Evolutionary conservation across 2,113 vertebrate species (phyloP), one percentile per base, ranked within the genome.

Genomic region (Dolichotis patagonum): DNA sequence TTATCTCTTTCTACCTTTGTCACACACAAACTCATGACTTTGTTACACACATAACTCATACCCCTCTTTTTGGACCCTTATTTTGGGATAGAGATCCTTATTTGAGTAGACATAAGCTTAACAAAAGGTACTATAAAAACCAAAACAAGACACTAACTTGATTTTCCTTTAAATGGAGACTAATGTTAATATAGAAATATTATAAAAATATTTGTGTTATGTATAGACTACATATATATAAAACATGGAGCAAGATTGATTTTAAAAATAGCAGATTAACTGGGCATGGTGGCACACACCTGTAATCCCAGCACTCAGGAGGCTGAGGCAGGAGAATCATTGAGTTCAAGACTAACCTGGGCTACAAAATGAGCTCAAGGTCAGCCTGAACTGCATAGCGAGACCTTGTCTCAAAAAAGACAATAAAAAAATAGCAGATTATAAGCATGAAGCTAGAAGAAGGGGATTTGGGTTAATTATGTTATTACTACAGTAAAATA

Each of bases 211-310:
- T 89, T 12, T 91, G 12, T 73, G 5, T 88, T 83, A 63, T 78
- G 22, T 60, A 28, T 46, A 28, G 80, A 49, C 52, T 85, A 7
- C n/a, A n/a, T 87, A 58, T 49, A n/a, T 91, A 10, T 49, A 14
- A 67, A 28, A 24, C 28, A 71, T 26, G 16, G 2, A 88, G 41
- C 43, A 78, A 60, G 84, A 46, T 86, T 84, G 71, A n/a, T 95
- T 94, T 85, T 88, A 32, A 77, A 97, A 88, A 63, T 67, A 92
- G 49, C 17, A 92, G 58, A 89, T 85, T 88, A 49, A 49, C 46
- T 49, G 46, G 46, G 46, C 46, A 49, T 49, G 46, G 46, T 49
- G 46, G 46, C 8, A 8, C 46, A 49, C 46, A 49, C 8, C 46
- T 49, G 46, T 49, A 49, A 49, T 49, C 46, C 46, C n/a, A n/a